Base-by-base conservation (phyloP, 1,140 invertebrate species). In the Oryctes rhinoceros region DNA sequence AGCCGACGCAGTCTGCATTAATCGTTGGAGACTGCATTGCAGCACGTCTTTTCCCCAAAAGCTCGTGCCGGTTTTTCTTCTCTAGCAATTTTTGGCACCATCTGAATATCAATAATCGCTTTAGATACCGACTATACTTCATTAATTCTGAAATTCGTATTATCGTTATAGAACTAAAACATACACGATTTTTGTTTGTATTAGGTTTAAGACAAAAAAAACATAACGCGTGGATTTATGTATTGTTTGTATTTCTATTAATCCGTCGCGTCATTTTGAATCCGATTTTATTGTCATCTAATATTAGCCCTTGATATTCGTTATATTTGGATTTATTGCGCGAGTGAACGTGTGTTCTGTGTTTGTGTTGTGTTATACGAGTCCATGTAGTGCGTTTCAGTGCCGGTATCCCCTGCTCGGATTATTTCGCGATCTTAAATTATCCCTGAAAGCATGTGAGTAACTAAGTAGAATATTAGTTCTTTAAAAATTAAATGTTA, bases 21-120 rank as follows among this genome's bases (percentile, higher is more conserved):
- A 53, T 80, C 81, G 13, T 0, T 44, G n/a, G 15, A 18, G 3
- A 59, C 81, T 82, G 81, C 81, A 82, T 78, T 82, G 81, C 81
- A 80, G 79, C 79, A 82, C 79, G 76, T 79, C 78, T 76, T 53
- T 80, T 39, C 48, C 47, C 77, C 24, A 30, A 30, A 53, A 20
- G n/a, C n/a, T 65, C 30, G 37, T 37, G 53, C 39, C 39, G 39
- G 39, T 59, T 59, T 59, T 59, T 18, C 18, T 59, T 59, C 7
- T 6, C 53, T 13, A n/a, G 53, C 15, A 18, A 59, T 59, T 59
- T 59, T 59, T 59, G 53, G 53, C 53, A 59, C n/a, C 15, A 18
- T 18, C n/a, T 18, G 15, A 59, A 59, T 59, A 59, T 59, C 53
- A 18, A 59, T 59, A 59, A 59, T 6, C 53, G 53, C 10, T 18